phyloP scores from a whole-genome alignment of 2,797 vertebrate genomes.

The Sebastes taczanowskii region DNA sequence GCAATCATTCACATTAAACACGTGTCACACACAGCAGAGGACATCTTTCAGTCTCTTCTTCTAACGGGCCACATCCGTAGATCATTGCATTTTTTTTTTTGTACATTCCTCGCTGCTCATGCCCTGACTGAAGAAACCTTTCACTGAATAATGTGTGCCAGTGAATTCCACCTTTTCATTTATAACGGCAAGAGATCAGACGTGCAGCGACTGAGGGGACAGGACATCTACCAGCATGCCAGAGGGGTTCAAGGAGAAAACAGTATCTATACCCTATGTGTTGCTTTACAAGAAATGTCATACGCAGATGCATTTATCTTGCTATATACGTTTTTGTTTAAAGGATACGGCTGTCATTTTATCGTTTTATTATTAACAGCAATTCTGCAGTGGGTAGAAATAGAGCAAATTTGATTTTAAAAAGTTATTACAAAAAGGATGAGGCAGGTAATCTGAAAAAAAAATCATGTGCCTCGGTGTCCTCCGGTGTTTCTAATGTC shows the following conservation, averaged over 20 bases:
- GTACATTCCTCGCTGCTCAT: not conserved
- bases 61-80: not conserved
- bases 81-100: not conserved
- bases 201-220: not conserved
- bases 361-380: not conserved
- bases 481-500: no score
- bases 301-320: not conserved
- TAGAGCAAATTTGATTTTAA: no score
- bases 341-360: not conserved
- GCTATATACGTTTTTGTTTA: not conserved
- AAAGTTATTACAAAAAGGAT: no score
- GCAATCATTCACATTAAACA: constrained; percentile 68
- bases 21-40: constrained; percentile 48
- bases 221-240: not conserved
- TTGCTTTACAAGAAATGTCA: constrained; percentile 1
- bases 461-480: no score
- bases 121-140: not conserved
- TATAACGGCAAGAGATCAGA: constrained; percentile 27
- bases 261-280: not conserved
- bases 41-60: constrained; percentile 39
- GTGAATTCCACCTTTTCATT: constrained; percentile 24
- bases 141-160: constrained; percentile 7
- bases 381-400: not conserved
- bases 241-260: not conserved
- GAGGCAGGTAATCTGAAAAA: no score